phyloP scores from a whole-genome alignment of 2,797 vertebrate species.

The Petrocephalus schoutedeni region DNA sequence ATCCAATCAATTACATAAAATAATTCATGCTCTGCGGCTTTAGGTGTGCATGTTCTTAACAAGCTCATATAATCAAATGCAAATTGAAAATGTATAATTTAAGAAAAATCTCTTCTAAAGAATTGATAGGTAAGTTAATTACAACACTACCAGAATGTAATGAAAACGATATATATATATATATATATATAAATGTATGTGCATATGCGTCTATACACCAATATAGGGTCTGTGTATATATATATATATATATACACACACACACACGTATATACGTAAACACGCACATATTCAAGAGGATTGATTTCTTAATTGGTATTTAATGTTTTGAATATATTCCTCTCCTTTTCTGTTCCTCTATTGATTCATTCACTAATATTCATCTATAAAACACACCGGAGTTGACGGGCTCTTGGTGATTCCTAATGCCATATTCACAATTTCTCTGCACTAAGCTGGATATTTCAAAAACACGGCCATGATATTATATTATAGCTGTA shows the following conservation, averaged over 20 bases:
- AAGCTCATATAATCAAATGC: slow-evolving; percentile 53
- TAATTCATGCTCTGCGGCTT: slow-evolving; percentile 56
- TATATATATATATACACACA: slow-evolving; percentile 54
- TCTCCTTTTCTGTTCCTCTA: slow-evolving; percentile 37
- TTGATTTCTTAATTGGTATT: slow-evolving; percentile 54
- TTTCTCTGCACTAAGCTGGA: neutral
- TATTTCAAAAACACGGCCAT: neutral
- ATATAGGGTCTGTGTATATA: neutral
- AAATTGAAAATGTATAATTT: slow-evolving; percentile 70
- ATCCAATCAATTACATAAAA: slow-evolving; percentile 52
- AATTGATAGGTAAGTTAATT: slow-evolving; percentile 82
- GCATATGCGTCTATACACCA: neutral
- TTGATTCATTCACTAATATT: slow-evolving; percentile 54
- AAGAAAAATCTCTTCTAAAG: slow-evolving; percentile 76
- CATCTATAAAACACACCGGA: slow-evolving; percentile 56
- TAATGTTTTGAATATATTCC: slow-evolving; percentile 55
- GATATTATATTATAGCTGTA: neutral
- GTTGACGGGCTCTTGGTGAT: slow-evolving; percentile 28
- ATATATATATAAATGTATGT: slow-evolving; percentile 41
- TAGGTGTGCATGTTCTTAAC: slow-evolving; percentile 51
- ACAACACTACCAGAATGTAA: slow-evolving; percentile 67
- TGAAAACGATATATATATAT: slow-evolving; percentile 61
- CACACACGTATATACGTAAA: neutral
- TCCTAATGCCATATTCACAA: neutral
- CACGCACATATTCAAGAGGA: slow-evolving; percentile 41